A percentile compares a stretch with the other conserved stretches of the same genome.
These are phyloP conservation scores for Furcula furcula DNA, from an alignment of 2,888 invertebrate genomes.

Conservation along the genomic window DNA sequence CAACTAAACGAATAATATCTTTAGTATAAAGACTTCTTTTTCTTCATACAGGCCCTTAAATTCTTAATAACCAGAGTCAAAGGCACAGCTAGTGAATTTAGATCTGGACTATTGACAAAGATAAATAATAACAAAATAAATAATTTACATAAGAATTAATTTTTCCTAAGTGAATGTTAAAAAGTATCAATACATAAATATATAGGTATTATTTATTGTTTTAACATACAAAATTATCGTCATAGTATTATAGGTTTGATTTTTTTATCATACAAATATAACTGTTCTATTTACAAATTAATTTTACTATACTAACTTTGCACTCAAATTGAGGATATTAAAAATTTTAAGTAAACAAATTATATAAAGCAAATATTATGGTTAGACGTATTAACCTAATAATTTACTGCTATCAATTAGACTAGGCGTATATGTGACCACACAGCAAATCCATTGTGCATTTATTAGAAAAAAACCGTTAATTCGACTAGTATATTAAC, in stretches of 20 bases:
- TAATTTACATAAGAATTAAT: too few relatives aligned
- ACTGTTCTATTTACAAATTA: not conserved
- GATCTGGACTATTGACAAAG: too few relatives aligned
- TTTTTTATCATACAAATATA: not conserved
- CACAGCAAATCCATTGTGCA: slow-evolving; percentile 45
- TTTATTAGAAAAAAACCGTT: slow-evolving; percentile 16
- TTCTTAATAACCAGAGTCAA: too few relatives aligned
- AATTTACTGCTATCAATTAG: slow-evolving; percentile 36
- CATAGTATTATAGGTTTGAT: not conserved
- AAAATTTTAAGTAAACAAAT: slow-evolving; percentile 5
- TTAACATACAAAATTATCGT: not conserved
- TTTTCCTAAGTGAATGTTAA: too few relatives aligned
- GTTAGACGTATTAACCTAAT: slow-evolving; percentile 19
- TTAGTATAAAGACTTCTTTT: too few relatives aligned
- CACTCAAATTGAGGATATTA: slow-evolving; percentile 11
- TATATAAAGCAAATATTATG: slow-evolving; percentile 10
- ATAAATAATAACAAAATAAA: too few relatives aligned
- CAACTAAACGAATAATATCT: too few relatives aligned
- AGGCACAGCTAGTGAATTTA: slow-evolving; percentile 33
- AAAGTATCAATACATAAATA: too few relatives aligned
- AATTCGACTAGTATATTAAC: slow-evolving; percentile 6
- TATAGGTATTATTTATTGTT: too few relatives aligned
- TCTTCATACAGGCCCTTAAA: slow-evolving; percentile 12
- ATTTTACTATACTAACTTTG: slow-evolving; percentile 7
- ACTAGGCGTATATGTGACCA: slow-evolving; percentile 50